A percentile compares a stretch with the other conserved stretches of the same genome.
Conservation (phyloP, 2,888 invertebrate species). For the Acanthosepion pharaonis region DNA sequence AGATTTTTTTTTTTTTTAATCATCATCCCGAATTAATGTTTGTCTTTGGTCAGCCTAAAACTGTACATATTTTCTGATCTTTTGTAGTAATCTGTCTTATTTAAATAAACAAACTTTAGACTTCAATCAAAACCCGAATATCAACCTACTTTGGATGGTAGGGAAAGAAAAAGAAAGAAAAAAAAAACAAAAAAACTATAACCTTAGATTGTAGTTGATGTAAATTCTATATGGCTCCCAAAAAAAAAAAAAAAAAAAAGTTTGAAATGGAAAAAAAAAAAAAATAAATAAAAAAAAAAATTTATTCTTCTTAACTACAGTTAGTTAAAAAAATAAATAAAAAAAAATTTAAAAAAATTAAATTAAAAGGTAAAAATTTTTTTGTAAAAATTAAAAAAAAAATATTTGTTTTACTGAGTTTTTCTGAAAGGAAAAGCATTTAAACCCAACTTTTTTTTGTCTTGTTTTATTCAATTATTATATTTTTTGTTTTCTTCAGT, state of each 20-base stretch:
- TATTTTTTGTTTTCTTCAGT: not conserved
- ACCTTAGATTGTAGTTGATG: not conserved
- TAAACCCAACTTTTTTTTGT: not conserved
- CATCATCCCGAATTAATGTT: not conserved
- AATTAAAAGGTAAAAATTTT: not conserved
- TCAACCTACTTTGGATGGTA: not conserved
- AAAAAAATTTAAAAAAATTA: not conserved
- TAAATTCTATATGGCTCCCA: not conserved
- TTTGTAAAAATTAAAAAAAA: too few species aligned
- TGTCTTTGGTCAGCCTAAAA: not conserved
- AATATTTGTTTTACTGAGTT: not conserved
- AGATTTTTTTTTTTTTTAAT: not conserved
- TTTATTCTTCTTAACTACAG: constrained; percentile 21
- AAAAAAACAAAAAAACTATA: not conserved
- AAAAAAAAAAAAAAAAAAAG: not conserved
- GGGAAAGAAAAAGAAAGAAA: not conserved
- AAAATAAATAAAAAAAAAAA: not conserved
- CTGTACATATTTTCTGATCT: not conserved
- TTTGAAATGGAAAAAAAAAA: not conserved
- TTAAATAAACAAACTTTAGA: not conserved
- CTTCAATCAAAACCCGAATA: constrained; percentile 6
- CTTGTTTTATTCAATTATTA: not conserved
- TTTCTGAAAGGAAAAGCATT: not conserved
- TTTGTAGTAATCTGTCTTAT: not conserved
- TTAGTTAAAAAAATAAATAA: not conserved